A percentile compares a stretch with the other conserved stretches of the same genome.
Conservation (phyloP, 1,140 invertebrate species). For the Augochlora pura region DNA sequence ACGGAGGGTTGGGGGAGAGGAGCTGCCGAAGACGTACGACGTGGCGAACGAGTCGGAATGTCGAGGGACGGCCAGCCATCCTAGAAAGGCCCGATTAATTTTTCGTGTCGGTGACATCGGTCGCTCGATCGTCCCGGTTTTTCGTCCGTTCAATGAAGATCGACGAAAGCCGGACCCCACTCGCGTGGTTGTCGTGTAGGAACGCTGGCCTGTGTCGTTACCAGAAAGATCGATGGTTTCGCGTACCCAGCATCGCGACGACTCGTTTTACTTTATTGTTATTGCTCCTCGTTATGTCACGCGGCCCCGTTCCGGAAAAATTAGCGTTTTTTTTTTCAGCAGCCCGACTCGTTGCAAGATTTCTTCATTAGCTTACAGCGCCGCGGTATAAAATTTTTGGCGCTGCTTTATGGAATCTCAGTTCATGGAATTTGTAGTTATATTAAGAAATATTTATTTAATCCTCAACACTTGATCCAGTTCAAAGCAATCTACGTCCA, state of each 20-base stretch:
- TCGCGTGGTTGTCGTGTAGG: constrained; percentile 24
- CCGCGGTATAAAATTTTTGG: background rate
- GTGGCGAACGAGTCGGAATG: constrained; percentile 59
- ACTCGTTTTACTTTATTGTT: constrained; percentile 27
- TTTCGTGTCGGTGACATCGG: constrained; percentile 45
- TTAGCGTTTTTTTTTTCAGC: background rate
- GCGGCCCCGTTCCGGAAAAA: background rate
- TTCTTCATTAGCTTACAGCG: background rate
- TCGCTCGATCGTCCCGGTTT: constrained; percentile 41
- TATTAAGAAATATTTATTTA: too few relatives aligned
- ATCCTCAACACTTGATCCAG: too few relatives aligned
- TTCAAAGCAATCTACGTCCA: too few relatives aligned
- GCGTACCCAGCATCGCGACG: constrained; percentile 6
- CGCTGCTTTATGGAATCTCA: too few relatives aligned
- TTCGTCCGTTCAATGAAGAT: constrained; percentile 40
- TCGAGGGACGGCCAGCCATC: constrained; percentile 41
- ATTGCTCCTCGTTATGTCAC: constrained; percentile 24
- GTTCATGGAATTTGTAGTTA: too few relatives aligned
- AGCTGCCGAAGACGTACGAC: constrained; percentile 37
- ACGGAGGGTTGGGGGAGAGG: constrained; percentile 1
- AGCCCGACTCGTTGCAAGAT: background rate
- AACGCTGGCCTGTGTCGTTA: constrained; percentile 23
- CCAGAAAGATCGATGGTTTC: constrained; percentile 28
- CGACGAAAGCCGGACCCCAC: constrained; percentile 32
- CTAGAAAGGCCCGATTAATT: constrained; percentile 45